Base-by-base conservation (phyloP, 1,140 invertebrate species). In the Drosophila kohkoa region DNA sequence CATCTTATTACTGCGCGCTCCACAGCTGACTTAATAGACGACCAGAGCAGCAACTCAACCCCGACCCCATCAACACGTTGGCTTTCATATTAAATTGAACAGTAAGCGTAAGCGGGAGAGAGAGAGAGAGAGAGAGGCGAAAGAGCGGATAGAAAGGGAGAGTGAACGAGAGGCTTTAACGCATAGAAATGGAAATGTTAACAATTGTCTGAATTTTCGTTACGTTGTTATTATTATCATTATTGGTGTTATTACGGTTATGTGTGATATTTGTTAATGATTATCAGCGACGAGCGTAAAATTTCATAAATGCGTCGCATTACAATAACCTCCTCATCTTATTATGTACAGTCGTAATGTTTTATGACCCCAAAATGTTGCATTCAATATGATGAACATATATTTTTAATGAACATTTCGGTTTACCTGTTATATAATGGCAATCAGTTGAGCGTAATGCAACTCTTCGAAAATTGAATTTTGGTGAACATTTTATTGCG, bases 141-240 rank as follows among this genome's bases (percentile, higher is more conserved):
- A 54, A 38, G 32, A 11, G 41, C 35, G 2, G 52, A 65, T 32
- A 15, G 55, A 71, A 20, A 66, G 57, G 71, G 32, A 49, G 55
- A 49, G 54, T 69, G 43, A 71, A 68, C n/a, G 20, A 25, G 20
- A n/a, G 63, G 68, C 58, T 51, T 58, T 25, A 51, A 65, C 41
- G 75, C 64, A 67, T 66, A 54, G 72, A 76, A 79, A 79, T 79
- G 63, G 68, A 88, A 82, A 87, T 82, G 76, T 74, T 88, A 79
- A 86, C 82, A 82, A 82, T 88, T 73, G 73, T 46, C 69, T 55
- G 32, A 30, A 30, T 59, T 43, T 63, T 70, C 20, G 15, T 67
- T 64, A 32, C 59, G 13, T 11, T 60, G 11, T 81, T 77, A 54
- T 68, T 72, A 72, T 65, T 73, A 62, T 49, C 48, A 38, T 49